phyloP scores from a whole-genome alignment of 53 echinoderm and acorn worm genomes.

The Glandiceps talaboti region DNA sequence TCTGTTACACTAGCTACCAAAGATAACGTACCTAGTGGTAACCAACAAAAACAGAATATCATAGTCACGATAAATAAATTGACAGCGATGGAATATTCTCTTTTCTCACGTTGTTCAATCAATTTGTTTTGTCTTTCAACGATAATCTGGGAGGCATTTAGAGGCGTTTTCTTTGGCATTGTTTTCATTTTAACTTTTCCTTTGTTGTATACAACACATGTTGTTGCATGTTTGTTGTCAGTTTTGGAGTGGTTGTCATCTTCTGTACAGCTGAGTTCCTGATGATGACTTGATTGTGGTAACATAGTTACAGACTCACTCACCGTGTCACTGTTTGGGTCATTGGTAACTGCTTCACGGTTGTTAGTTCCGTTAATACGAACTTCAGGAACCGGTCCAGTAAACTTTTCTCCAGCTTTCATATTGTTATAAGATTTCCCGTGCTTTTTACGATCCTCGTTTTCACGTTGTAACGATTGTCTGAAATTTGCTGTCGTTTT shows the following conservation, averaged over 20 bases:
- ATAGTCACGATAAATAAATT: not conserved
- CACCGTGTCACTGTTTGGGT: not conserved
- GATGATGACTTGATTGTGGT: not conserved
- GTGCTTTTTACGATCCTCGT: not conserved
- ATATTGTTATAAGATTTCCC: not conserved
- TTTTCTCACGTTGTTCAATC: not conserved
- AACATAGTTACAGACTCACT: not conserved
- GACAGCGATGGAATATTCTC: not conserved
- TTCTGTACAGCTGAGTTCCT: not conserved
- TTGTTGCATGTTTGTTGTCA: not conserved
- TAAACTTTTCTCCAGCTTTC: not conserved
- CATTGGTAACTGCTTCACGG: not conserved
- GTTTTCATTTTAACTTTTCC: not conserved
- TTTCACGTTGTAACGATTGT: not conserved
- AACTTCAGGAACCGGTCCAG: too few species aligned
- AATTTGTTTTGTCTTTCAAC: not conserved
- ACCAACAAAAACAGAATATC: not conserved
- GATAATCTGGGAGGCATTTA: too few species aligned
- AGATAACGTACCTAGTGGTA: not conserved
- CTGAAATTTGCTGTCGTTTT: not conserved
- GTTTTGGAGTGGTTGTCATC: not conserved
- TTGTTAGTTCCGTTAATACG: not conserved
- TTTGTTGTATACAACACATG: not conserved
- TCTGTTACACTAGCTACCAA: not conserved
- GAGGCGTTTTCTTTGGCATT: not conserved